Evolutionary conservation across 1,140 invertebrate genomes (phyloP).

Genomic region (Drosophila tristis): DNA sequence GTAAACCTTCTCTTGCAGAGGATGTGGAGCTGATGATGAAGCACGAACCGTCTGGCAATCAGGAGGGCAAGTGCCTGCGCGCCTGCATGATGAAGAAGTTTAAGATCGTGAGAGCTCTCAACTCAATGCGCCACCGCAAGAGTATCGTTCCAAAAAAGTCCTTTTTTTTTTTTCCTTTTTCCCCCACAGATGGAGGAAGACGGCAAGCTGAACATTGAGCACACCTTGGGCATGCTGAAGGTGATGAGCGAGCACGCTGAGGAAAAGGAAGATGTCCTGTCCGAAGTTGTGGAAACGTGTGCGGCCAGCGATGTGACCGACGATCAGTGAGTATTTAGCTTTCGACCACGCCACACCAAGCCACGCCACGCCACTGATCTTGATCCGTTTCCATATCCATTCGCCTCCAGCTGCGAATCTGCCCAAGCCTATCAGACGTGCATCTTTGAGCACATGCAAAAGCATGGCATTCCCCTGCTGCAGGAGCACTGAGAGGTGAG

Average conservation of each 20-base stretch:
- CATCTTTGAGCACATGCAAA: constrained; percentile 59
- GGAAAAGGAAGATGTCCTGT: constrained; percentile 43
- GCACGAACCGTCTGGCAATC: constrained; percentile 40
- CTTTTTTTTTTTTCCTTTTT: too few relatives aligned
- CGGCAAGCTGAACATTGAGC: constrained; percentile 65
- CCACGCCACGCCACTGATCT: too few relatives aligned
- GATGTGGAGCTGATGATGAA: constrained; percentile 64
- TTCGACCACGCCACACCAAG: background rate
- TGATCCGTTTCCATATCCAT: background rate
- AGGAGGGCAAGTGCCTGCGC: constrained; percentile 68
- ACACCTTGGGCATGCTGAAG: constrained; percentile 56
- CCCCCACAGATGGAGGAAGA: constrained; percentile 57
- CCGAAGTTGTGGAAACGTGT: constrained; percentile 62
- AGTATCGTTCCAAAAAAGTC: background rate
- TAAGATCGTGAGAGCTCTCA: constrained; percentile 55
- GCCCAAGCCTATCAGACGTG: constrained; percentile 51
- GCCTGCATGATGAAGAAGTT: constrained; percentile 77
- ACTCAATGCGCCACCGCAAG: background rate
- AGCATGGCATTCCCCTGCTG: constrained; percentile 50
- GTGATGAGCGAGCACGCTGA: constrained; percentile 47
- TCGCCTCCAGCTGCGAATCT: constrained; percentile 51
- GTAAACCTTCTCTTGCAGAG: constrained; percentile 24
- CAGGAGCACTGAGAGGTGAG: constrained; percentile 27
- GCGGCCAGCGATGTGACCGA: constrained; percentile 55
- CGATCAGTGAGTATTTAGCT: constrained; percentile 58